A percentile compares a stretch with the other conserved stretches of the same genome.
phyloP scores from a whole-genome alignment of 2,113 vertebrate genomes.

The Myrmecophaga tridactyla region DNA sequence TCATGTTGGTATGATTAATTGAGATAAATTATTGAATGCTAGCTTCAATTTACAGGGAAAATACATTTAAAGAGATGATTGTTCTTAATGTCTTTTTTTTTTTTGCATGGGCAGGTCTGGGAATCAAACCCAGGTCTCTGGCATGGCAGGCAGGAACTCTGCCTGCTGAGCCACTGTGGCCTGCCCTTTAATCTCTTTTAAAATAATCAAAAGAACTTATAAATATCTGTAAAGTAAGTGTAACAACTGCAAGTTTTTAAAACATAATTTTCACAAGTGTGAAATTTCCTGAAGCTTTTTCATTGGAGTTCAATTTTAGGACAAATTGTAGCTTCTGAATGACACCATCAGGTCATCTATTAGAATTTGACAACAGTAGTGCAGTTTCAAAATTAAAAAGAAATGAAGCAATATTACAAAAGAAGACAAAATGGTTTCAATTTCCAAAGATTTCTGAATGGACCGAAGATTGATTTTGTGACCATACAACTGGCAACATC shows the following conservation, averaged over 20 bases:
- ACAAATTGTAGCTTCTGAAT: conserved; percentile 52
- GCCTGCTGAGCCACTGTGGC: too few relatives aligned
- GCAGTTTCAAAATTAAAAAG: conserved; percentile 59
- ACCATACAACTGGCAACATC: neutral
- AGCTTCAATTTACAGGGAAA: neutral
- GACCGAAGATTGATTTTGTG: conserved; percentile 48
- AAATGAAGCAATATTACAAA: conserved; percentile 49
- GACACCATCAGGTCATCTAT: conserved; percentile 44
- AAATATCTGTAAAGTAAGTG: neutral
- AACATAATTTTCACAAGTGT: neutral
- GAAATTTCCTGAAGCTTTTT: conserved; percentile 31
- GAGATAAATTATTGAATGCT: neutral
- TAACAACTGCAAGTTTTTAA: neutral
- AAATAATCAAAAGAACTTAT: neutral
- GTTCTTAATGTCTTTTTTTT: neutral
- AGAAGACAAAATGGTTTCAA: conserved; percentile 49
- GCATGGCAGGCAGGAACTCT: too few relatives aligned
- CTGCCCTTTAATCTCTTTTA: neutral
- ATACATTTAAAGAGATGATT: neutral
- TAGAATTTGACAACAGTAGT: conserved; percentile 45
- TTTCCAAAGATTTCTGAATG: conserved; percentile 56
- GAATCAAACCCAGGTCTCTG: too few relatives aligned
- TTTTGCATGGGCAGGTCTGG: too few relatives aligned
- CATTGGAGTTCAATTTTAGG: conserved; percentile 48
- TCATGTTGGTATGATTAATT: neutral